Percentiles rank a stretch among this genome's conserved stretches.
Conservation (phyloP, 2,113 vertebrate species). For the Macaca fascicularis region DNA sequence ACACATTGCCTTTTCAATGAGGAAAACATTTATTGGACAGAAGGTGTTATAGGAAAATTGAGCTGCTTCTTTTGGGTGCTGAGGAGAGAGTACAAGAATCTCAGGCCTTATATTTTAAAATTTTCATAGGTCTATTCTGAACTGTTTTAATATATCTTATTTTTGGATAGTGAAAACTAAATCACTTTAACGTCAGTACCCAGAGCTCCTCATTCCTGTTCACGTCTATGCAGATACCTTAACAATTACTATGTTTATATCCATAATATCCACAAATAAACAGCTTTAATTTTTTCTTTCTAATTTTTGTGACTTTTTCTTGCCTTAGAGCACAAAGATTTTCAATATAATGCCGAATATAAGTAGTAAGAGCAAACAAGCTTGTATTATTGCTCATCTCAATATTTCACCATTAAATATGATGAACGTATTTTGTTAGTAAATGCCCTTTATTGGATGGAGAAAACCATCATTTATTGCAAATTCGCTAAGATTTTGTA, state of each 20-base stretch:
- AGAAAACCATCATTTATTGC: not conserved
- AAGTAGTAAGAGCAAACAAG: not conserved
- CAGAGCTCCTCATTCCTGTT: not conserved
- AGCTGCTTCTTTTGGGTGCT: too few relatives aligned
- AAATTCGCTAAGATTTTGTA: not conserved
- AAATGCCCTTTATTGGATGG: not conserved
- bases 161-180: not conserved
- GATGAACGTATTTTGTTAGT: not conserved
- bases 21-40: not conserved
- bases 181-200: not conserved
- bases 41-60: not conserved
- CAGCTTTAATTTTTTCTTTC: not conserved
- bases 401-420: not conserved
- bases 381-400: not conserved
- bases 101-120: not conserved
- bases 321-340: not conserved
- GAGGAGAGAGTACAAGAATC: not conserved
- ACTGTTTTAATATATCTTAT: not conserved
- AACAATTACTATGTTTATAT: not conserved
- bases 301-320: not conserved
- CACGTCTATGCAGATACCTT: not conserved
- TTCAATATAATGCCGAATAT: not conserved
- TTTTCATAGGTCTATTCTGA: not conserved
- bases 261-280: not conserved
- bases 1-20: not conserved